Base-by-base conservation (phyloP, 2,888 invertebrate genomes). In the Eulithis testata region DNA sequence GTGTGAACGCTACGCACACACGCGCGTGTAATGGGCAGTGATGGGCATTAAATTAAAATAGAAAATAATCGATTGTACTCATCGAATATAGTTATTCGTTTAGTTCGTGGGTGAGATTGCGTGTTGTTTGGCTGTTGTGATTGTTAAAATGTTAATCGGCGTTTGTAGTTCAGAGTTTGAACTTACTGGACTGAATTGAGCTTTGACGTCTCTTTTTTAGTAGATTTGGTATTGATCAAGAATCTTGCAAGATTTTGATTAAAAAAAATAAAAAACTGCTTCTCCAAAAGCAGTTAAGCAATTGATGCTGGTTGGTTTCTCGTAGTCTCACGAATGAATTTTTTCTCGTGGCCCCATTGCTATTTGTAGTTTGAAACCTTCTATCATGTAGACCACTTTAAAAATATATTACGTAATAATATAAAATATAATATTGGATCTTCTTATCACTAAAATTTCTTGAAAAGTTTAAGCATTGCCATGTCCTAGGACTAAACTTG, bases 101-200 rank as follows among this genome's bases (percentile, higher is more conserved):
- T 81, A 82, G 84, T 86, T 82, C 85, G 86, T 84, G 86, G 77
- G 72, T 73, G 71, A 68, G 65, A 85, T 91, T 85, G 90, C 90
- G 88, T 89, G 89, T 71, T 72, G 66, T 69, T 71, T 71, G 80
- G 78, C 85, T 85, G 86, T 89, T 88, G 82, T 85, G 88, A 89
- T 89, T 85, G 83, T 85, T 88, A 85, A 31, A 90, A 91, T 87
- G 87, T 88, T 90, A 89, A 90, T 89, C 86, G 88, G 77, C 83
- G 84, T 83, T 77, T 76, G 75, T 81, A 21, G 77, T 83, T 80
- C 75, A 72, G 78, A 86, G 85, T 87, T 89, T 87, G 84, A 87
- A 31, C 47, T 53, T 21, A 21, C 44, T 55, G 14, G 45, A 36
- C 45, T n/a, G 51, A 50, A 31, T 53, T 47, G 52, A 45, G 50